Evolutionary conservation across 2,888 invertebrate species (phyloP).

Genomic region (Lycia hirtaria): DNA sequence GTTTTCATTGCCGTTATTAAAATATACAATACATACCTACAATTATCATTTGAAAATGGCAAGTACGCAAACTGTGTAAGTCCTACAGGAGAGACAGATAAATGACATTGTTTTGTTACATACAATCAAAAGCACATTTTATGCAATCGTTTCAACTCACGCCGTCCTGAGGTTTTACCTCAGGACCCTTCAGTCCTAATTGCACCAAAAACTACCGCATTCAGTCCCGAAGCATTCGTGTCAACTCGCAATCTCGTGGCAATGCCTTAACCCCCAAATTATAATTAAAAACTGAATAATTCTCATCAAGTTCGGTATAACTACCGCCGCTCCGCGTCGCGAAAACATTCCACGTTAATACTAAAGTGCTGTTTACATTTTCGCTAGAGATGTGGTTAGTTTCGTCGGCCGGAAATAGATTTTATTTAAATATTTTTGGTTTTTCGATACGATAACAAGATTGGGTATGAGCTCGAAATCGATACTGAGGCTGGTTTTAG

Average conservation of each 20-base stretch:
- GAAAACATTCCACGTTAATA: constrained; percentile 47
- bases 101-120: not conserved
- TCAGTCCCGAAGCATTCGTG: constrained; percentile 23
- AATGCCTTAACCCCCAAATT: constrained; percentile 48
- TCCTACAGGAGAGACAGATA: too few relatives aligned
- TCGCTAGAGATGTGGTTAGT: not conserved
- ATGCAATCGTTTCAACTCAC: not conserved
- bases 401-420: not conserved
- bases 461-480: too few relatives aligned
- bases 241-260: constrained; percentile 32
- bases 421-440: too few relatives aligned
- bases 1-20: too few relatives aligned
- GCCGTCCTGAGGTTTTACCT: not conserved
- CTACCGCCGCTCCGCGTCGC: constrained; percentile 43
- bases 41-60: too few relatives aligned
- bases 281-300: constrained; percentile 59
- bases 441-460: too few relatives aligned
- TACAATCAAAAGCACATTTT: not conserved
- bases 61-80: too few relatives aligned
- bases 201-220: constrained; percentile 31
- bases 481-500: too few relatives aligned
- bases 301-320: constrained; percentile 48
- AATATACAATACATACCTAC: too few relatives aligned
- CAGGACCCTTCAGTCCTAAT: constrained; percentile 11
- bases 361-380: constrained; percentile 49